Base-by-base conservation (phyloP, 2,888 invertebrate species). In the Pasiphila rectangulata region DNA sequence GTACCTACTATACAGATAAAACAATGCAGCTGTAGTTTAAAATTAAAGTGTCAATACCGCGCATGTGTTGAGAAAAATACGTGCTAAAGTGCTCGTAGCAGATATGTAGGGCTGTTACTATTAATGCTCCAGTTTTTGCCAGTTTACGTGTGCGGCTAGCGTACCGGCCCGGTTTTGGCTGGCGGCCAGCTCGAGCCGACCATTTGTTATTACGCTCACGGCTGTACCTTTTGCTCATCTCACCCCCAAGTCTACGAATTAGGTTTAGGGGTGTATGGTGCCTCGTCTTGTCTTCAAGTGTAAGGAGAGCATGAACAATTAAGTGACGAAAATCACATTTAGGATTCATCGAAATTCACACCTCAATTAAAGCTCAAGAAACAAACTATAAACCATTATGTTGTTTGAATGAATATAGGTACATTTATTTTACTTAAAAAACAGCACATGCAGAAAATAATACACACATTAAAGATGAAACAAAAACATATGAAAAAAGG, bases 81-180 rank as follows among this genome's bases (percentile, higher is more conserved):
- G 54, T 51, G 58, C 51, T 40, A 49, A 58, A 59, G 54, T 56
- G 54, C 37, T 49, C 44, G 53, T 40, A 57, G 61, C 53, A 54
- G 57, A 63, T 59, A n/a, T n/a, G n/a, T n/a, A 61, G 57, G 56
- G 58, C 46, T 52, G 63, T 59, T 60, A 49, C 55, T 57, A 51
- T 59, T 59, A 61, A 56, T 60, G 57, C 46, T 50, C 54, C 57
- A 60, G 56, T 68, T 72, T 67, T 72, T 71, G 48, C 58, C 62
- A 60, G 61, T 72, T 65, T 64, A 66, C 69, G 66, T 67, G 61
- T 67, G 67, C 69, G 68, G 61, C 64, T 59, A 68, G 63, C 62
- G 61, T 66, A 64, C 64, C 56, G 61, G 64, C 62, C n/a, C 53
- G 38, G 54, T 59, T 63, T 69, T 79, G 80, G 80, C 74, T 24